phyloP scores from a whole-genome alignment of 2,113 vertebrate species.

The Acanthochromis polyacanthus region DNA sequence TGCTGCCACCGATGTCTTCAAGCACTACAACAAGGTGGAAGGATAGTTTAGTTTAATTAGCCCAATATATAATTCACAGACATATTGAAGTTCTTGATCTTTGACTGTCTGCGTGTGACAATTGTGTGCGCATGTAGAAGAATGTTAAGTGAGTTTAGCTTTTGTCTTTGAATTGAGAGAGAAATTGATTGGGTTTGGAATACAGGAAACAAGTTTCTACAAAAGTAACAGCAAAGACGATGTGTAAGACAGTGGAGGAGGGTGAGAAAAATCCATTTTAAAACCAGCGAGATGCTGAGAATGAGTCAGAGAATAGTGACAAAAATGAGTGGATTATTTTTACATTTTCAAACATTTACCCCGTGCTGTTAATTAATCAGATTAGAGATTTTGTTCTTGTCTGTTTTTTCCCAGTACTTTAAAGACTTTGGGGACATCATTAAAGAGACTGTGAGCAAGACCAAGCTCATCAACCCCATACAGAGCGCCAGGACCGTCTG shows the following conservation, averaged over 20 bases:
- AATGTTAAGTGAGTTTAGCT: slow-evolving; percentile 4
- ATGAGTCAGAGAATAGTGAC: slow-evolving; percentile 56
- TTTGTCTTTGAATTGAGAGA: background rate
- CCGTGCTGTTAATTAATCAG: slow-evolving; percentile 3
- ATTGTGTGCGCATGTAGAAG: background rate
- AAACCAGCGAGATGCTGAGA: slow-evolving; percentile 39
- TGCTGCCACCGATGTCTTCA: slow-evolving; percentile 89
- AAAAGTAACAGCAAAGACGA: slow-evolving; percentile 14
- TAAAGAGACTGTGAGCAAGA: slow-evolving; percentile 88
- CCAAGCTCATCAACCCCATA: slow-evolving; percentile 84
- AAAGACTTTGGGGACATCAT: slow-evolving; percentile 93
- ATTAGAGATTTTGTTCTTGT: slow-evolving; percentile 1
- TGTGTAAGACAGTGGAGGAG: slow-evolving; percentile 59
- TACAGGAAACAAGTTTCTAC: background rate
- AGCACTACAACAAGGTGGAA: slow-evolving; percentile 90
- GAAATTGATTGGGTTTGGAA: slow-evolving; percentile 25
- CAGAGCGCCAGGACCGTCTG: slow-evolving; percentile 88
- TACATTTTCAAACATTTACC: slow-evolving; percentile 14
- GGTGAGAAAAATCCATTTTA: slow-evolving; percentile 57
- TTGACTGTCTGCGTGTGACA: background rate
- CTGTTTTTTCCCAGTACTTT: slow-evolving; percentile 82
- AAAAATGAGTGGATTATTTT: slow-evolving; percentile 50
- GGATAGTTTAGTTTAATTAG: background rate
- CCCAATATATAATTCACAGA: background rate
- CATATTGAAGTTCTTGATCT: background rate